phyloP scores from a whole-genome alignment of 1,140 invertebrate species.

The Lasioglossum baleicum region DNA sequence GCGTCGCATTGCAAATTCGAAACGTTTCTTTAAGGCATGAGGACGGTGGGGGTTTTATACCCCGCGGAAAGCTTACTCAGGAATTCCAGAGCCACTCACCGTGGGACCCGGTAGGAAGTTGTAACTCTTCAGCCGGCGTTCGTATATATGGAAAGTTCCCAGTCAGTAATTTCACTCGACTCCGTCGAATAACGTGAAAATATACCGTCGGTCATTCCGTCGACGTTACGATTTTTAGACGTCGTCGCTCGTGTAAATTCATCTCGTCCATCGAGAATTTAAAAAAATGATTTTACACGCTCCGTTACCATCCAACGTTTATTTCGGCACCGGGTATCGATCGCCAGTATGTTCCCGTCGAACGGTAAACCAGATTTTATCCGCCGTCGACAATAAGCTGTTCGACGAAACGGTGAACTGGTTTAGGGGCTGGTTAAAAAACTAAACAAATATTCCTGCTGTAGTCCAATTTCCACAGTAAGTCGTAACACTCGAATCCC shows the following conservation, averaged over 20 bases:
- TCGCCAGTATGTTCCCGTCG: neutral
- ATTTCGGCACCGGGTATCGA: neutral
- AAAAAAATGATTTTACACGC: neutral
- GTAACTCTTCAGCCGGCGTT: neutral
- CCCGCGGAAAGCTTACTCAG: conserved; percentile 33
- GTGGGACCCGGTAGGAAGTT: neutral
- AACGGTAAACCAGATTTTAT: conserved; percentile 5
- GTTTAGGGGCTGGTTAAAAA: no score
- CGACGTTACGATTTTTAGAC: neutral
- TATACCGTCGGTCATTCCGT: neutral
- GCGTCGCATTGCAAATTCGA: conserved; percentile 54
- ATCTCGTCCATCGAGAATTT: neutral
- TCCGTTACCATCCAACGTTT: neutral
- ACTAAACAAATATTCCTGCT: no score
- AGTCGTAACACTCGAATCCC: no score
- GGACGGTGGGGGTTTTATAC: conserved; percentile 28
- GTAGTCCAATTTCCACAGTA: no score
- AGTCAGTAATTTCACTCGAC: neutral
- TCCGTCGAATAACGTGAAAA: neutral
- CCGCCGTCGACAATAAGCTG: neutral
- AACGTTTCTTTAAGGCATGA: conserved; percentile 46
- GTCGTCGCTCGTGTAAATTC: neutral
- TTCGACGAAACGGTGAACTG: neutral
- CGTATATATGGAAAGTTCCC: neutral
- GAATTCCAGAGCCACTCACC: conserved; percentile 37